Percentiles rank a stretch among this genome's conserved stretches.
Evolutionary conservation across 2,113 vertebrate genomes (phyloP).

Genomic region (Paratilapia polleni): DNA sequence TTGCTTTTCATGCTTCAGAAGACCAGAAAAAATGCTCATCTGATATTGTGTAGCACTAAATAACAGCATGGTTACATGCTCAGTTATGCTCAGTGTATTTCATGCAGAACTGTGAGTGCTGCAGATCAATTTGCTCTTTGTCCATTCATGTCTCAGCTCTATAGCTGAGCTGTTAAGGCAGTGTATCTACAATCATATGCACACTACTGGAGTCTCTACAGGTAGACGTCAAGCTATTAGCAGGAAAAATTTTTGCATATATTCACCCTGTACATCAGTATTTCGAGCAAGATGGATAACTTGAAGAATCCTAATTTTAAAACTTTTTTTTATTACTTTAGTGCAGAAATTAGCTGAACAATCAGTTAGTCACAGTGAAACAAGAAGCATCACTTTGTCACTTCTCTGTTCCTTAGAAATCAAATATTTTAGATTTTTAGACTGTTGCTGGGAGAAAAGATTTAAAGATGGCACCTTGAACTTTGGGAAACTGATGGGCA

Average conservation of each 20-base stretch:
- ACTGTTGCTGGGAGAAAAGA: neutral
- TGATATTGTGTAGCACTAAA: conserved; percentile 11
- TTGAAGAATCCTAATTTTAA: neutral
- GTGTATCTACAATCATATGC: conserved; percentile 16
- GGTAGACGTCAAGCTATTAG: neutral
- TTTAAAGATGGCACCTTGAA: neutral
- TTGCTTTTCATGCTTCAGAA: conserved; percentile 20
- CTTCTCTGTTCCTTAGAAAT: fast-evolving
- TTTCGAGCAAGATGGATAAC: neutral
- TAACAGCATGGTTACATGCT: conserved; percentile 3
- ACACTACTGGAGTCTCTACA: neutral
- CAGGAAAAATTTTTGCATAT: neutral
- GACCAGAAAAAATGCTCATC: neutral
- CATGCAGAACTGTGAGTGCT: neutral
- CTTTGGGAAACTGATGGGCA: neutral
- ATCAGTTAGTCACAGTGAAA: neutral
- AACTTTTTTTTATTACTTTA: neutral
- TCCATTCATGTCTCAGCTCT: neutral
- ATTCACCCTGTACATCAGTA: neutral
- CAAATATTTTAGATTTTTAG: neutral
- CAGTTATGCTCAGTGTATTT: neutral
- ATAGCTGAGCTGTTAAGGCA: neutral
- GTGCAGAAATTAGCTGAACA: neutral
- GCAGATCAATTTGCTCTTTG: neutral
- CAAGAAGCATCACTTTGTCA: neutral